These are phyloP conservation scores for Odontomachus brunneus DNA, from an alignment of 1,140 invertebrate genomes.

Conservation along the genomic window DNA sequence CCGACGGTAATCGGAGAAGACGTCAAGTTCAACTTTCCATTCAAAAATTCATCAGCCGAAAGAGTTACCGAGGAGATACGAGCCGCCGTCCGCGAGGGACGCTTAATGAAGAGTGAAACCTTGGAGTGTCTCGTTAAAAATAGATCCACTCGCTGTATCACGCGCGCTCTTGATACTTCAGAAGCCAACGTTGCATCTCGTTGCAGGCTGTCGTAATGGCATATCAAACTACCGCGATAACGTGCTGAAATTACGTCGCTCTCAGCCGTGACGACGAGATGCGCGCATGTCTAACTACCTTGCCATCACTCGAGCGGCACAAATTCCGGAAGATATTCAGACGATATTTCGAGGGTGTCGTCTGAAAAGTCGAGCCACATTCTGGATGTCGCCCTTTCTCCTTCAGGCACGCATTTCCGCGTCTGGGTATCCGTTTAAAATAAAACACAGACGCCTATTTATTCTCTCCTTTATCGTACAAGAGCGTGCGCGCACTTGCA, in stretches of 20 bases:
- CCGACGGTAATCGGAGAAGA: slow-evolving; percentile 3
- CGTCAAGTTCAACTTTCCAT: slow-evolving; percentile 10
- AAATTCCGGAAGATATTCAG: not conserved
- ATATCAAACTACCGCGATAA: not conserved
- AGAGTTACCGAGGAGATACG: slow-evolving; percentile 37
- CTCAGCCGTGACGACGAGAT: not conserved
- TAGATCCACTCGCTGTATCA: not conserved
- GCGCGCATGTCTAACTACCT: not conserved
- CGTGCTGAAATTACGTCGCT: not conserved
- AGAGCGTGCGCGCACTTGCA: not conserved
- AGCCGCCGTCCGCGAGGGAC: slow-evolving; percentile 14
- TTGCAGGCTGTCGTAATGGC: not conserved
- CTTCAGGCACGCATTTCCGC: not conserved
- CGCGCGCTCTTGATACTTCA: not conserved
- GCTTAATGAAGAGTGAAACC: slow-evolving; percentile 40
- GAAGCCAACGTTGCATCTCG: not conserved
- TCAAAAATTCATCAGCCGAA: slow-evolving; percentile 49
- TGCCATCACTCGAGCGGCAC: not conserved
- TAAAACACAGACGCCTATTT: not conserved
- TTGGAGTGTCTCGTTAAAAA: slow-evolving; percentile 23
- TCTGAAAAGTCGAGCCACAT: not conserved
- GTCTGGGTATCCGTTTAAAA: not conserved
- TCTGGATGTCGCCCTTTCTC: not conserved
- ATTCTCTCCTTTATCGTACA: not conserved
- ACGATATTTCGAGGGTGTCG: not conserved